phyloP scores from a whole-genome alignment of 1,140 invertebrate genomes.

The Globodera rostochiensis region DNA sequence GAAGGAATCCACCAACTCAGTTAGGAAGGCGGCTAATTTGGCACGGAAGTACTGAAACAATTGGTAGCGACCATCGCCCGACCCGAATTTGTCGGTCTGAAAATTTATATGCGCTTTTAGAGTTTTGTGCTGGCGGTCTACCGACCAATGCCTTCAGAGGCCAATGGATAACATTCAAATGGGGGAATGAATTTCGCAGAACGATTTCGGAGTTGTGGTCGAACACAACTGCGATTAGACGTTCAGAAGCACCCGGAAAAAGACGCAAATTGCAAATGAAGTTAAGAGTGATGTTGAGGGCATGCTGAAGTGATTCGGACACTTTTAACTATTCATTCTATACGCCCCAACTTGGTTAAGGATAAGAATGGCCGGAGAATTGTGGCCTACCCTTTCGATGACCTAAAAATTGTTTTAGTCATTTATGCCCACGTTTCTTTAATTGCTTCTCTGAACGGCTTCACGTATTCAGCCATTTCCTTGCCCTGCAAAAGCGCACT shows the following conservation, averaged over 20 bases:
- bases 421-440: not conserved
- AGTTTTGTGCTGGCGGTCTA: not conserved
- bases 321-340: no score
- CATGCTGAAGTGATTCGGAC: slow-evolving; percentile 37
- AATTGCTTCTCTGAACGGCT: slow-evolving; percentile 9
- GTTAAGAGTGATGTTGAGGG: slow-evolving; percentile 52
- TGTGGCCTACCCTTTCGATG: slow-evolving; percentile 19
- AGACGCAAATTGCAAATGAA: slow-evolving; percentile 49
- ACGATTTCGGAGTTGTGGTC: slow-evolving; percentile 40
- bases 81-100: slow-evolving; percentile 43
- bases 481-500: slow-evolving; percentile 12
- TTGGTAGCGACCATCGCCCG: slow-evolving; percentile 54
- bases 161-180: slow-evolving; percentile 39
- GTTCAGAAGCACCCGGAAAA: slow-evolving; percentile 40
- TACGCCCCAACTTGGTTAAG: slow-evolving; percentile 42
- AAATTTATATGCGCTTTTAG: not conserved
- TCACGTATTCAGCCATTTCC: slow-evolving; percentile 10
- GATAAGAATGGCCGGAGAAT: slow-evolving; percentile 40
- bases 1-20: slow-evolving; percentile 13
- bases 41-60: slow-evolving; percentile 55
- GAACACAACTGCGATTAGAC: slow-evolving; percentile 49
- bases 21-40: slow-evolving; percentile 41
- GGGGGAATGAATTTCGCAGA: slow-evolving; percentile 36
- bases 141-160: slow-evolving; percentile 34
- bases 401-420: slow-evolving; percentile 24